phyloP scores from a whole-genome alignment of 2,888 invertebrate species.

The Gari tellinella region DNA sequence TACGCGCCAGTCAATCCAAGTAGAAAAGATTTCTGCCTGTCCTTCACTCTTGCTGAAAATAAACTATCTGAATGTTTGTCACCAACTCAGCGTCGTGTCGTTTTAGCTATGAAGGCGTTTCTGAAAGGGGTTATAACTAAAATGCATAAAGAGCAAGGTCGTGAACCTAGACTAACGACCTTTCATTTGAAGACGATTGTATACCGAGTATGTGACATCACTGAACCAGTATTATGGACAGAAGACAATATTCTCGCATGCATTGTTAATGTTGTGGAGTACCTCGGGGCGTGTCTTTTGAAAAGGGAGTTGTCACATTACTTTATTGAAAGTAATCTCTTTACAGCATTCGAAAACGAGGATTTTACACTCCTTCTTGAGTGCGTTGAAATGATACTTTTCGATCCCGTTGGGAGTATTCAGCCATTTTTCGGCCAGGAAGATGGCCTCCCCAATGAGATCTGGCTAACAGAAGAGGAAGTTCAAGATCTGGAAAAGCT shows the following conservation, averaged over 20 bases:
- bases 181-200: constrained; percentile 7
- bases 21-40: constrained; percentile 53
- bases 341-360: constrained; percentile 1
- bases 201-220: not conserved
- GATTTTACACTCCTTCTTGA: not conserved
- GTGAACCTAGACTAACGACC: constrained; percentile 20
- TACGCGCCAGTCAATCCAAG: constrained; percentile 41
- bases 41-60: constrained; percentile 56
- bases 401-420: not conserved
- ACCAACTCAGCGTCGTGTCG: constrained; percentile 33
- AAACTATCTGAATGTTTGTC: constrained; percentile 38
- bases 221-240: no score
- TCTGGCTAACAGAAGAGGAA: not conserved
- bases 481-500: not conserved
- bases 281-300: not conserved
- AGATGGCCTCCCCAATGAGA: not conserved
- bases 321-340: constrained; percentile 2
- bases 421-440: no score
- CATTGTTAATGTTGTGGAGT: no score
- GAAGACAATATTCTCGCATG: not conserved
- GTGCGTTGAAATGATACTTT: not conserved
- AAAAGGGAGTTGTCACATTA: not conserved
- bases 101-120: constrained; percentile 50
- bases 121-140: constrained; percentile 34
- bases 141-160: not conserved